Conservation (phyloP, 2,888 invertebrate genomes). For the Epinotia nisella region DNA sequence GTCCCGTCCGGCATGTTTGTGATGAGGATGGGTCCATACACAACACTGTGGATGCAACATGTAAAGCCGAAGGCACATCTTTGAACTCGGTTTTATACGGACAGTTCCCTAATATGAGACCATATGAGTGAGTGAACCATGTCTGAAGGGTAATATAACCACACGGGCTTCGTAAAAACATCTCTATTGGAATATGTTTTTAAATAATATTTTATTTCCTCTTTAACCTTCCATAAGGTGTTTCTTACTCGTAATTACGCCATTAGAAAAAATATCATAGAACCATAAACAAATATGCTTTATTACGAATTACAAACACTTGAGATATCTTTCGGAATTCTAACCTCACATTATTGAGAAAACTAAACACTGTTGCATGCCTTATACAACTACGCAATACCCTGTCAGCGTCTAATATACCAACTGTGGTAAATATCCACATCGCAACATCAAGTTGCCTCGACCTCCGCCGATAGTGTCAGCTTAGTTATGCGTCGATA, state of each 20-base stretch:
- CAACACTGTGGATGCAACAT: background rate
- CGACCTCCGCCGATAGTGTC: conserved; percentile 12
- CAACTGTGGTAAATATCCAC: conserved; percentile 15
- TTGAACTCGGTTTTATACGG: background rate
- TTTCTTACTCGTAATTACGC: background rate
- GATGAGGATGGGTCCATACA: conserved; percentile 13
- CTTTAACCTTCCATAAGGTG: background rate
- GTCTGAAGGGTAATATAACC: no score
- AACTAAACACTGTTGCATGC: conserved; percentile 5
- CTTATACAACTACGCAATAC: conserved; percentile 7
- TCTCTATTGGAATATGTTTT: background rate
- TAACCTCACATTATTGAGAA: background rate
- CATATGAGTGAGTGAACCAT: no score
- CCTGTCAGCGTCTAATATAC: background rate
- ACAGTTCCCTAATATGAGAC: background rate
- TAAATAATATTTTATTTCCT: background rate
- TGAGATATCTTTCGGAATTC: background rate
- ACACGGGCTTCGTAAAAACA: no score
- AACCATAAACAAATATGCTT: background rate
- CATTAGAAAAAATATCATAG: background rate
- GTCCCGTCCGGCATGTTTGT: conserved; percentile 24
- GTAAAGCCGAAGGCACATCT: background rate
- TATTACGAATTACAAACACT: background rate
- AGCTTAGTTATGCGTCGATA: conserved; percentile 25
- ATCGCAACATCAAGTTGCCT: conserved; percentile 16